phyloP scores from a whole-genome alignment of 2,888 invertebrate species.

The Eupelmus urozonus region DNA sequence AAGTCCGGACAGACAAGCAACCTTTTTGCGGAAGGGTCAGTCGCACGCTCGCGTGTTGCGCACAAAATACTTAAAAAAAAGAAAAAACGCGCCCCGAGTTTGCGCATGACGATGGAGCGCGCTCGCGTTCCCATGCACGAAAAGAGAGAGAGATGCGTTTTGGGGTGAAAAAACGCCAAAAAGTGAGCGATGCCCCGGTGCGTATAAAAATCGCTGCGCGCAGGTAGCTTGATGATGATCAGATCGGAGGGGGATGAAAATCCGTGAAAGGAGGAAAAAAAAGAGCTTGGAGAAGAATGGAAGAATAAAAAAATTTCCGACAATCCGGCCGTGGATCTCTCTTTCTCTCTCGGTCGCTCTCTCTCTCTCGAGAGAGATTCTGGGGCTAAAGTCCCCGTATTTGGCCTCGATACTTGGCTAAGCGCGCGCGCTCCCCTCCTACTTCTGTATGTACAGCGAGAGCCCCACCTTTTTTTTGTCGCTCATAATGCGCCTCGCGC shows the following conservation, averaged over 20 bases:
- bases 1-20: constrained; percentile 56
- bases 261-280: constrained; percentile 50
- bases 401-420: constrained; percentile 56
- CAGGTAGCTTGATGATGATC: constrained; percentile 61
- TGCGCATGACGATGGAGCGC: constrained; percentile 39
- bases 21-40: constrained; percentile 63
- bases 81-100: constrained; percentile 40
- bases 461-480: constrained; percentile 63
- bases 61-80: constrained; percentile 30
- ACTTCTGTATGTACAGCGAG: constrained; percentile 37
- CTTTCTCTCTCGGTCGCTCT: constrained; percentile 50
- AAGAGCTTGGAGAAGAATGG: constrained; percentile 52
- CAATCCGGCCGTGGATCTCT: constrained; percentile 63
- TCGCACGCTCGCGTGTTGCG: background rate
- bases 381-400: constrained; percentile 64
- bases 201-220: constrained; percentile 59
- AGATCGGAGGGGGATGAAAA: constrained; percentile 60
- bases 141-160: constrained; percentile 34
- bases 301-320: constrained; percentile 64
- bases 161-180: constrained; percentile 62
- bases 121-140: constrained; percentile 56
- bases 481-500: constrained; percentile 25
- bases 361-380: constrained; percentile 48
- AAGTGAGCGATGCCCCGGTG: constrained; percentile 62
- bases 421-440: constrained; percentile 55